phyloP scores from a whole-genome alignment of 23 tunicate genomes.

The Styela clava region DNA sequence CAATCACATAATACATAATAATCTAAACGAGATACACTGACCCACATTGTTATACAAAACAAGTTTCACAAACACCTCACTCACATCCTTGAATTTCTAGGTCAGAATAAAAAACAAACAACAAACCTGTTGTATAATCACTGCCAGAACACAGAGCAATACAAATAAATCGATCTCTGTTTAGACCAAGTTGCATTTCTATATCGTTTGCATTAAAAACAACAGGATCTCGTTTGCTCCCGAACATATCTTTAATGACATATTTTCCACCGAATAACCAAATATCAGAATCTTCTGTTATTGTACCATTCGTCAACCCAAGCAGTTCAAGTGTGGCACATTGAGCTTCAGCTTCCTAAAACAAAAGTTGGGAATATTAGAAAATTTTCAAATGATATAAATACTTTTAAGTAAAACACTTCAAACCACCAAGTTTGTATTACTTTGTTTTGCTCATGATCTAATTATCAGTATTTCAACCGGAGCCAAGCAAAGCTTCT shows the following conservation, averaged over 20 bases:
- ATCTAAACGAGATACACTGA: too few species aligned
- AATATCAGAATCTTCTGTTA: constrained; percentile 87
- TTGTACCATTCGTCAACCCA: constrained; percentile 80
- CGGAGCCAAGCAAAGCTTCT: too few species aligned
- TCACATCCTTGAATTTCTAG: too few species aligned
- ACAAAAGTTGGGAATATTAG: too few species aligned
- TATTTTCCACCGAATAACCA: constrained; percentile 70
- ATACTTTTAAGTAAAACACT: too few species aligned
- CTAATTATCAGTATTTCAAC: too few species aligned
- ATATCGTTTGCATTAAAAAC: constrained; percentile 36
- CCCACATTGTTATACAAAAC: too few species aligned
- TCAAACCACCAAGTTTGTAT: too few species aligned
- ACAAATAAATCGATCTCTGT: constrained; percentile 54
- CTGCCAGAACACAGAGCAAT: constrained; percentile 86
- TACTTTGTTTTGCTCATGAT: too few species aligned
- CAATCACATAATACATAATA: too few species aligned
- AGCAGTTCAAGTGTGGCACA: constrained; percentile 68
- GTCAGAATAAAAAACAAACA: too few species aligned
- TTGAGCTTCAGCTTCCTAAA: constrained; percentile 92
- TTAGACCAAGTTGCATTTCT: constrained; percentile 68
- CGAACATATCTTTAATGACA: constrained; percentile 64
- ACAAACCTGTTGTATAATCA: constrained; percentile 80
- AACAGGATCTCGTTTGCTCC: constrained; percentile 58
- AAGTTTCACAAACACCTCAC: too few species aligned
- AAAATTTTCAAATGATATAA: neutral